Evolutionary conservation across 1,140 invertebrate genomes (phyloP).

Genomic region (Drosophila ogumai): DNA sequence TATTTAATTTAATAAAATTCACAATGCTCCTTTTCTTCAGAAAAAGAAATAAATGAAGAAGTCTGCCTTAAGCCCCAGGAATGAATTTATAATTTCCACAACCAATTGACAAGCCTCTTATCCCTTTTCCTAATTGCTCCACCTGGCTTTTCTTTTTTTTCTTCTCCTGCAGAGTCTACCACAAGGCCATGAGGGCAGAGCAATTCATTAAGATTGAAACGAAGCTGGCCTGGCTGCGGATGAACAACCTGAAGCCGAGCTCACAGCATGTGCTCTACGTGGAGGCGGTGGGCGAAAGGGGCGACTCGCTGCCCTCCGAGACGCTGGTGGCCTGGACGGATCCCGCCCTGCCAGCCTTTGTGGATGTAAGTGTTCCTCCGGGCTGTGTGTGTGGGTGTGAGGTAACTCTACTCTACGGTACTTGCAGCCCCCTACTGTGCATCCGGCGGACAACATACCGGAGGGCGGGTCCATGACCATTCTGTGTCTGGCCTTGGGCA

Average conservation of each 20-base stretch:
- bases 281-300: slow-evolving; percentile 88
- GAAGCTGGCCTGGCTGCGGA: slow-evolving; percentile 88
- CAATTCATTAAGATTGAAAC: slow-evolving; percentile 88
- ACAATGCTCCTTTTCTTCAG: not conserved
- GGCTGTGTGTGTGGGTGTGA: not conserved
- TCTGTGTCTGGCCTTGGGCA: slow-evolving; percentile 92
- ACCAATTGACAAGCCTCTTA: slow-evolving; percentile 3
- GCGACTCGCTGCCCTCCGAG: slow-evolving; percentile 90
- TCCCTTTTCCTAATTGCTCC: slow-evolving; percentile 4
- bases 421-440: slow-evolving; percentile 90
- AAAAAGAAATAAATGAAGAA: too few species aligned
- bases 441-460: slow-evolving; percentile 91
- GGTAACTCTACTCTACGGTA: slow-evolving; percentile 30
- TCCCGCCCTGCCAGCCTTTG: slow-evolving; percentile 93
- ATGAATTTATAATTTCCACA: slow-evolving; percentile 3
- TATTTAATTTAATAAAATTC: not conserved
- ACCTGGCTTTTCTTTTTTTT: not conserved
- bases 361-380: slow-evolving; percentile 87
- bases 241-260: slow-evolving; percentile 90
- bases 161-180: slow-evolving; percentile 87
- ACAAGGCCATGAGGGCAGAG: slow-evolving; percentile 88
- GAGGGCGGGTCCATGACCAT: slow-evolving; percentile 94
- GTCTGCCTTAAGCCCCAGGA: not conserved
- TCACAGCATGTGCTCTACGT: slow-evolving; percentile 92
- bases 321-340: slow-evolving; percentile 94